Conservation (phyloP, 2,888 invertebrate genomes). For the Anagyrus pseudococci region DNA sequence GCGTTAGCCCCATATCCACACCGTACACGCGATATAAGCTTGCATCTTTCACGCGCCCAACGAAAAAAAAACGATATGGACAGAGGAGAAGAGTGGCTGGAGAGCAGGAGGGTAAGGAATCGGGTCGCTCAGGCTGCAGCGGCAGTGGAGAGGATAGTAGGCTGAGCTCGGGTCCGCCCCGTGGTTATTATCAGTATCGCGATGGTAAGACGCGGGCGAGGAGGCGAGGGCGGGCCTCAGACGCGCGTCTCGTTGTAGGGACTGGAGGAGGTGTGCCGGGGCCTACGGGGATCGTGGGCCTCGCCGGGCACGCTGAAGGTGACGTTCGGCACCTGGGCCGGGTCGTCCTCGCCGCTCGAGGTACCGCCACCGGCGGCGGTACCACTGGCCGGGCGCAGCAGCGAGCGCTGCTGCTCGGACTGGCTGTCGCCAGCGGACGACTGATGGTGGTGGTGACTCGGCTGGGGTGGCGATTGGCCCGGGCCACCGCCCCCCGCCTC, state of each 20-base stretch:
- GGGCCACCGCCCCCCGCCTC: slow-evolving; percentile 42
- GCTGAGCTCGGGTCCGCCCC: no score
- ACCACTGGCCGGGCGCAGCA: background rate
- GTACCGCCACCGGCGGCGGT: slow-evolving; percentile 35
- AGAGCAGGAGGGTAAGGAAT: no score
- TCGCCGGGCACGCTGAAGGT: slow-evolving; percentile 58
- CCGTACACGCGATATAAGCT: no score
- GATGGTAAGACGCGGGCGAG: background rate
- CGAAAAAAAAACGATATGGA: no score
- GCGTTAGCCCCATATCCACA: no score
- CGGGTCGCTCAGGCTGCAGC: background rate
- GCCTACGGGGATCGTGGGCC: slow-evolving; percentile 40
- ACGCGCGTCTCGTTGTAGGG: slow-evolving; percentile 60
- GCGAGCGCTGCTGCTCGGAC: slow-evolving; percentile 11
- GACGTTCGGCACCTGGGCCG: slow-evolving; percentile 56
- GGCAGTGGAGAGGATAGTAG: background rate
- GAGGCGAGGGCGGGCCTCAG: slow-evolving; percentile 40
- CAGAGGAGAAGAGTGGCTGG: no score
- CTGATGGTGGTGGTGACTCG: background rate
- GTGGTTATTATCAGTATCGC: no score
- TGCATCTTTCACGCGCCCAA: no score
- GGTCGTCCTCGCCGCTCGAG: slow-evolving; percentile 50
- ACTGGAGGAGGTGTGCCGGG: slow-evolving; percentile 45
- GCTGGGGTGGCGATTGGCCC: no score
- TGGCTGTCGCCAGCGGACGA: background rate